phyloP scores from a whole-genome alignment of 2,113 vertebrate species.

The Python bivittatus region DNA sequence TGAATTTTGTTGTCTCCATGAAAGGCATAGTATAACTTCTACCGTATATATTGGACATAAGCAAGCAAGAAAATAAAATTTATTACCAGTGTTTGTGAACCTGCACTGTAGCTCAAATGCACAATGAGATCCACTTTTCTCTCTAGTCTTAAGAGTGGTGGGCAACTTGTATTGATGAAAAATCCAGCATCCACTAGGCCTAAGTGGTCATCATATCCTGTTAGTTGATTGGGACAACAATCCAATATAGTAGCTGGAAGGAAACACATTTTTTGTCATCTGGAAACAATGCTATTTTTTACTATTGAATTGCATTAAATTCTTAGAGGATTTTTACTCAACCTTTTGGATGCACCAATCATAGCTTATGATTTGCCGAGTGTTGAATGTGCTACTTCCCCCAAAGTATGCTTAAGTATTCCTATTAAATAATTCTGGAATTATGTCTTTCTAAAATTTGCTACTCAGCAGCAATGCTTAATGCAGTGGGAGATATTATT shows the following conservation, averaged over 20 bases:
- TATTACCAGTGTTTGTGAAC: constrained; percentile 74
- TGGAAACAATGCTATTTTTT: neutral
- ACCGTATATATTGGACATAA: neutral
- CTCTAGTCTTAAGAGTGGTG: constrained; percentile 71
- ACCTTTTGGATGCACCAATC: neutral
- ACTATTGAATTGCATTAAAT: neutral
- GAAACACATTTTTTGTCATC: constrained; percentile 18
- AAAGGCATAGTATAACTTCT: neutral
- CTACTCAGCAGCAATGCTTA: neutral
- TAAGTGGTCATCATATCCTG: constrained; percentile 64
- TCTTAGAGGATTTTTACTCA: neutral
- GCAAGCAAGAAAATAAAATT: neutral
- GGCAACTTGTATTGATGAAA: constrained; percentile 77
- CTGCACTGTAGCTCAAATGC: constrained; percentile 77
- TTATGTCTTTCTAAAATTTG: neutral
- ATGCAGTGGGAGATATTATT: neutral
- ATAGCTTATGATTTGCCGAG: neutral
- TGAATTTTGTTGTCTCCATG: neutral
- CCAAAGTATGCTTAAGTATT: neutral
- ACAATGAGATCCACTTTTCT: constrained; percentile 78
- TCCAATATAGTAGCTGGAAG: constrained; percentile 75
- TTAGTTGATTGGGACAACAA: constrained; percentile 66
- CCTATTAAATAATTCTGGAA: neutral
- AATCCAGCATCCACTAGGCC: constrained; percentile 77
- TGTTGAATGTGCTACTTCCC: neutral